Percentiles rank a stretch among this genome's conserved stretches.
Evolutionary conservation across 2,888 invertebrate species (phyloP).

Genomic region (Pristionchus mayeri): DNA sequence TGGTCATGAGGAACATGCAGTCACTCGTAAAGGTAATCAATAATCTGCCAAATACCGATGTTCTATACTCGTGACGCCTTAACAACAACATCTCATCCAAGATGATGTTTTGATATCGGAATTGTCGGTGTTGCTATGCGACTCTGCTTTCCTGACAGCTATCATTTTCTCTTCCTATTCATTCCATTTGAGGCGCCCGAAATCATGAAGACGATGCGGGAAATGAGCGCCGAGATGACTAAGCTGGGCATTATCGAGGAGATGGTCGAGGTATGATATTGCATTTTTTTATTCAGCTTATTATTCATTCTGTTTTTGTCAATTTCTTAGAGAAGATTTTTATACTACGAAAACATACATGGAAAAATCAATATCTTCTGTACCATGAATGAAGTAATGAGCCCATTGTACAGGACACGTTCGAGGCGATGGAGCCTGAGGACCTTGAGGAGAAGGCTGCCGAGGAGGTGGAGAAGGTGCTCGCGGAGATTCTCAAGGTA

Average conservation of each 20-base stretch:
- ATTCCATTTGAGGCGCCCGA: slow-evolving; percentile 91
- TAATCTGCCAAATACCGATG: no score
- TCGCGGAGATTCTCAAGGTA: slow-evolving; percentile 49
- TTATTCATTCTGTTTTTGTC: background rate
- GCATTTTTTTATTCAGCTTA: background rate
- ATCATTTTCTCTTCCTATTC: no score
- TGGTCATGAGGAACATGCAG: slow-evolving; percentile 99
- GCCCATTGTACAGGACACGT: slow-evolving; percentile 85
- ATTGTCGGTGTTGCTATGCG: no score
- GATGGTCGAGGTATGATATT: slow-evolving; percentile 86
- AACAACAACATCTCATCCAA: no score
- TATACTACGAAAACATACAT: no score
- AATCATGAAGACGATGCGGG: slow-evolving; percentile 94
- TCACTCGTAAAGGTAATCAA: slow-evolving; percentile 80
- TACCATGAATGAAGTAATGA: background rate
- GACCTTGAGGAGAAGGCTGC: slow-evolving; percentile 97
- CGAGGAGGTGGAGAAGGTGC: slow-evolving; percentile 81
- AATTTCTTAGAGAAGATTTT: no score
- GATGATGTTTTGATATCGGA: no score
- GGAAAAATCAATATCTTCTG: no score
- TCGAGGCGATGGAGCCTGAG: slow-evolving; percentile 88
- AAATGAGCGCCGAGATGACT: slow-evolving; percentile 99
- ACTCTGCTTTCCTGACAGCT: no score
- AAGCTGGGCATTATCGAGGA: slow-evolving; percentile 94
- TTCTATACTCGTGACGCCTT: no score